Evolutionary conservation across 2,113 vertebrate genomes (phyloP), one percentile per base, ranked within the genome.

Genomic region (Rhipidura dahli): DNA sequence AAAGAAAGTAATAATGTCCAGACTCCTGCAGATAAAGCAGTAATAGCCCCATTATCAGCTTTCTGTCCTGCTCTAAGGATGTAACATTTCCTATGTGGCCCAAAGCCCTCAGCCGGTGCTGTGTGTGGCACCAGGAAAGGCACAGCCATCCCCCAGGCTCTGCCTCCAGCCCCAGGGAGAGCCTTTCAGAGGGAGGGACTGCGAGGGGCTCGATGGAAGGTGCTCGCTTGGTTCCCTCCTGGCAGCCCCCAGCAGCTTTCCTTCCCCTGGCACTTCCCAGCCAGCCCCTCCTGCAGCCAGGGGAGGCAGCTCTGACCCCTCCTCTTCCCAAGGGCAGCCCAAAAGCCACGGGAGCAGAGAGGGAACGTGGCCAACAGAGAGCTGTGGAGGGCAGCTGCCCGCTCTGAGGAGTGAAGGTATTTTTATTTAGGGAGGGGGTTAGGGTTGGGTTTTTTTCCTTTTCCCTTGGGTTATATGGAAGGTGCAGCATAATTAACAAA

Each of bases 21-120:
- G 59, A 42, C 13, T 35, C 63, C 2, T 6, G 8, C 27, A 30
- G 2, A 10, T 17, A 1, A 70, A 63, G 14, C 13, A 2, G 3
- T 39, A 33, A 21, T 5, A 51, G 42, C 31, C 49, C 42, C 14
- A 20, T 57, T 57, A 71, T 53, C 42, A 45, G 19, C 20, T 53
- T 72, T 45, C 30, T 72, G 19, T 83, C 49, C 30, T 33, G 8
- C 42, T 80, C 54, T 30, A 50, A 83, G 49, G 28, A 8, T n/a
- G 24, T 17, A 27, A 35, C 37, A 30, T 39, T 42, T 39, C 33
- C 57, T 81, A 42, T 68, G 60, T 75, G 60, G 6, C 13, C 50
- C 49, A 6, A 56, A 17, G 23, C 28, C 11, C 15, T 76, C 4
- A 1, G 9, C 4, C 24, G 24, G 18, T 40, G 51, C 28, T 53